Base-by-base conservation (phyloP, 2,888 invertebrate genomes). In the Aleiodes leptofemur region DNA sequence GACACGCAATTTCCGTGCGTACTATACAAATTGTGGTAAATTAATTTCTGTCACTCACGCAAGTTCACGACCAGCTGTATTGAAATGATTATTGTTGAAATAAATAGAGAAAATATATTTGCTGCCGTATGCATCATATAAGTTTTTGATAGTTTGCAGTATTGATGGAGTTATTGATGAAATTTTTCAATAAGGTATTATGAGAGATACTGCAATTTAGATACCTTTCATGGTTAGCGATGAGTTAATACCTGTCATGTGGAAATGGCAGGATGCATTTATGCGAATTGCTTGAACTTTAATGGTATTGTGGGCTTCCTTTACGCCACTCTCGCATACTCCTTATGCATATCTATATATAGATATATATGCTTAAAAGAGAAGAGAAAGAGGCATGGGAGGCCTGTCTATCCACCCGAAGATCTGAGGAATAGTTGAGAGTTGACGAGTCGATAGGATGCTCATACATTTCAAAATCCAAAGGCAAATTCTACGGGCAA, bases 341-440 rank as follows among this genome's bases (percentile, higher is more conserved):
- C 48, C 9, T 43, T 6, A 61, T 61, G 43, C 43, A 43, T 34
- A 38, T 34, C 1, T 6, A 34, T 34, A 34, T 34, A 34, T 34
- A 34, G 1, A 34, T 34, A 34, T 34, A 34, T 34, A 34, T 34
- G 34, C 11, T 16, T 43, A 48, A n/a, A 23, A 29, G 56, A 23
- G 70, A 43, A 16, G 38, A 31, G 48, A 55, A 31, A 66, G 14
- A 57, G 56, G 56, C 16, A 11, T 43, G 55, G 23, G 56, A 34
- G 43, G 69, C 23, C 59, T 70, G 69, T 53, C 51, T 69, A 55
- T 29, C 61, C 53, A 69, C 29, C 80, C 77, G 82, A 84, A 87
- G 86, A 87, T 87, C 86, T 85, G 80, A 87, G 85, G 83, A 87
- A 87, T 87, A 87, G 87, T 86, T 86, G 83, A 81, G 83, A 87